Evolutionary conservation across 2,113 vertebrate species (phyloP), one percentile per base, ranked within the genome.

Genomic region (Corythornis madagascariensis): DNA sequence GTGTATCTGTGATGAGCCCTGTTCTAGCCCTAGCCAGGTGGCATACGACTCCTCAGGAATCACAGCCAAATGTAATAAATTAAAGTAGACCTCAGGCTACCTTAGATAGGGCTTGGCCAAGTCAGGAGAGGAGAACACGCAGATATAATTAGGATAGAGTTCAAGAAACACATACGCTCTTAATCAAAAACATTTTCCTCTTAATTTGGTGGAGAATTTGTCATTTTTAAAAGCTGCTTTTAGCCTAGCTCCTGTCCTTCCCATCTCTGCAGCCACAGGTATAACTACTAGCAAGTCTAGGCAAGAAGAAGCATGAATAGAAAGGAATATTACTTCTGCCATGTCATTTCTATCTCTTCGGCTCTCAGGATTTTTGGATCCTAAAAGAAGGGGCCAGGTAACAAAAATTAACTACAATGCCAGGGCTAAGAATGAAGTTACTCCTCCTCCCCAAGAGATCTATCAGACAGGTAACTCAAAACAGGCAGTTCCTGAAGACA

Each of bases 71-170:
- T 35, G 21, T 2, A 76, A 50, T 25, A 94, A 92, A 89, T 63
- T 79, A 89, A 75, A 93, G 76, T 2, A 92, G 42, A 66, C 89
- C 66, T 76, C 77, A 76, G 89, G 93, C 83, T 92, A 90, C 55
- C 63, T 67, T 66, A 73, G 48, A 29, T 3, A 76, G 45, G 60
- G 70, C 55, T 90, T 57, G 63, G 78, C 59, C 66, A 73, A 87
- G 33, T 73, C 71, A 73, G 28, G 22, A 84, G 55, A 73, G 42
- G 20, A 81, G 83, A 93, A 48, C 40, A 77, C 0, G 3, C 25
- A 82, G 33, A 45, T 65, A 8, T 70, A 89, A 76, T 80, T 81
- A 87, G 50, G 25, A 89, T 0, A 60, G n/a, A 65, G 74, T 69
- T 93, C 61, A 82, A 92, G 74, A 70, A 91, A 61, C 21, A 28